phyloP scores from a whole-genome alignment of 2,113 vertebrate genomes.

The Coreoperca whiteheadi region DNA sequence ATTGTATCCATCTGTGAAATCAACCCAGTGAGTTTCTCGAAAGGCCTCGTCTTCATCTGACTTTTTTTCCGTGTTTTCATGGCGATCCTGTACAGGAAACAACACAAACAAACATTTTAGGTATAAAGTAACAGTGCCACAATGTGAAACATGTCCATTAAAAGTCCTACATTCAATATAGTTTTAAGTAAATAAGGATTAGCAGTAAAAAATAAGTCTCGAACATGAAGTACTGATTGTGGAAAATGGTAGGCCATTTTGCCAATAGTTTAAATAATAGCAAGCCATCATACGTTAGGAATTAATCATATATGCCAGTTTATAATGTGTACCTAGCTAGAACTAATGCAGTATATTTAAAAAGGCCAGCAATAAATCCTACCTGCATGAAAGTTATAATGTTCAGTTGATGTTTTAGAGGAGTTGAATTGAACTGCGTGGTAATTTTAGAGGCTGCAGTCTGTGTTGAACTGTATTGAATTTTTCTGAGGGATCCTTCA shows the following conservation, averaged over 20 bases:
- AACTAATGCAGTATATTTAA: neutral
- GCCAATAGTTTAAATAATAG: neutral
- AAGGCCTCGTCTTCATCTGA: slow-evolving; percentile 68
- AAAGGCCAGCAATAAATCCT: neutral
- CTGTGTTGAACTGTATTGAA: neutral
- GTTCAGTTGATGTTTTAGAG: neutral
- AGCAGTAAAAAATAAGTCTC: neutral
- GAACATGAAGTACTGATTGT: neutral
- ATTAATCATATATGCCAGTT: neutral
- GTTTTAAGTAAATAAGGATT: neutral
- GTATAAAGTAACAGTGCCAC: neutral
- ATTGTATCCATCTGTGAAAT: slow-evolving; percentile 76
- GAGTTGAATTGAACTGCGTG: neutral
- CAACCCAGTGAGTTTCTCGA: slow-evolving; percentile 77
- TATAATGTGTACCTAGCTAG: neutral
- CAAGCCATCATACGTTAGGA: neutral
- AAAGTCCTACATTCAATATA: neutral
- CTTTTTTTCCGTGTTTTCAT: slow-evolving; percentile 60
- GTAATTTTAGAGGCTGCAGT: neutral
- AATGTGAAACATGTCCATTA: neutral
- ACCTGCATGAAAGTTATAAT: neutral
- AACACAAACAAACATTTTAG: slow-evolving; percentile 5
- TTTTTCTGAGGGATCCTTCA: neutral
- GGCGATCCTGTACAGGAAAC: slow-evolving; percentile 62
- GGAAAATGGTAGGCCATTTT: neutral